phyloP scores from a whole-genome alignment of 2,113 vertebrate species.

The Phrynocephalus versicolor region DNA sequence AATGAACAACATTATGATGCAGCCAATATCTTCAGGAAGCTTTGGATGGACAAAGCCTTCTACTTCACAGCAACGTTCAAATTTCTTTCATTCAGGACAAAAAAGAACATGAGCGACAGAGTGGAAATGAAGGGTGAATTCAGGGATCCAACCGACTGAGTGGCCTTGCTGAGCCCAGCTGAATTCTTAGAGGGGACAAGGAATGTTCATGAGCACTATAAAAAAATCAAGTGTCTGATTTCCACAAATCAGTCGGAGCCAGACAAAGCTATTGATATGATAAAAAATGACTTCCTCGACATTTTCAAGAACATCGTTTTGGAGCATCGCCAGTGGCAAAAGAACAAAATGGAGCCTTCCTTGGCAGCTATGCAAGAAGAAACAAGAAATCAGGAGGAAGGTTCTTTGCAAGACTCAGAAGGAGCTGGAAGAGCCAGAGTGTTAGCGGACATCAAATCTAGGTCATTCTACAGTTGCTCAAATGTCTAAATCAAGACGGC shows the following conservation, averaged over 20 bases:
- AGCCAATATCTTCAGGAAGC: conserved; percentile 80
- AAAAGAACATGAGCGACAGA: conserved; percentile 61
- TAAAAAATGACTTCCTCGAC: conserved; percentile 80
- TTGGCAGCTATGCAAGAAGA: conserved; percentile 45
- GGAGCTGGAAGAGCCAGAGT: too few relatives aligned
- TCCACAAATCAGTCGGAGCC: conserved; percentile 66
- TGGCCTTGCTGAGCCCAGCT: conserved; percentile 74
- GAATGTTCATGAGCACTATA: conserved; percentile 89
- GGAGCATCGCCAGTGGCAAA: conserved; percentile 85
- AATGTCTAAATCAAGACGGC: too few relatives aligned
- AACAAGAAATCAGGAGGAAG: conserved; percentile 41
- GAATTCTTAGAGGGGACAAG: conserved; percentile 84
- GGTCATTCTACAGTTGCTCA: too few relatives aligned
- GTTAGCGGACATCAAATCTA: too few relatives aligned
- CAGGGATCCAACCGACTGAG: conserved; percentile 74
- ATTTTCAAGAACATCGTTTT: conserved; percentile 77
- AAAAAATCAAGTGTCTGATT: conserved; percentile 82
- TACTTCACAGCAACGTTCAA: conserved; percentile 89
- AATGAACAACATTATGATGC: conserved; percentile 86
- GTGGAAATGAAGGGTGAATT: conserved; percentile 74
- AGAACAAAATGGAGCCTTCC: conserved; percentile 71
- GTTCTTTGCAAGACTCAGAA: conserved; percentile 63
- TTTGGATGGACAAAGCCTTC: conserved; percentile 85
- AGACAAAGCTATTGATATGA: conserved; percentile 76
- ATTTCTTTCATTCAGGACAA: conserved; percentile 73